Evolutionary conservation across 2,113 vertebrate genomes (phyloP).

Genomic region (Bothrops jararaca): DNA sequence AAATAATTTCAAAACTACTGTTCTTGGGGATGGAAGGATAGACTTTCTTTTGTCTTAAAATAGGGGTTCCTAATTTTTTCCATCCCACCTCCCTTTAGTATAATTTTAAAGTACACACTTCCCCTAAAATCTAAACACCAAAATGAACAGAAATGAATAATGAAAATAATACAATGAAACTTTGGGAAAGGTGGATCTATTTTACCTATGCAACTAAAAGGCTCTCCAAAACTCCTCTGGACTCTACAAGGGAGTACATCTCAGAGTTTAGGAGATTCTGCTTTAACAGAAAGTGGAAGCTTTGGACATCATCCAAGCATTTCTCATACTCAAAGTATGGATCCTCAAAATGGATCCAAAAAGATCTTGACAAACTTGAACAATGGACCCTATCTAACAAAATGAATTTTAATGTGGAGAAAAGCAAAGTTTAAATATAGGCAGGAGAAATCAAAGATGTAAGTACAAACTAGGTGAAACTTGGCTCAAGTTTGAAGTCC

Average conservation of each 20-base stretch:
- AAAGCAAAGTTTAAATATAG: too few species aligned
- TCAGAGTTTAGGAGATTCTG: not conserved
- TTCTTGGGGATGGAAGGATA: not conserved
- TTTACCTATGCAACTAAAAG: not conserved
- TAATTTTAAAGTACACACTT: not conserved
- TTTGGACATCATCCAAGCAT: not conserved
- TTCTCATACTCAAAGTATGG: not conserved
- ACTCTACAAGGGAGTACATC: not conserved
- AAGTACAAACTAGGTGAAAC: too few species aligned
- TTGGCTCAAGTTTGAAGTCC: too few species aligned
- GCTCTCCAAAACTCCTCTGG: not conserved
- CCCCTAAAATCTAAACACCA: not conserved
- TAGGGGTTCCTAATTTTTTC: not conserved
- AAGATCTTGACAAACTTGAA: too few species aligned
- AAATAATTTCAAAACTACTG: not conserved
- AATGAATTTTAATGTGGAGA: too few species aligned
- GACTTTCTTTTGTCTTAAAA: not conserved
- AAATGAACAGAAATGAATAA: not conserved
- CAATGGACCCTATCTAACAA: too few species aligned
- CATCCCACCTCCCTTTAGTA: not conserved
- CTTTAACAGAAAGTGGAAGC: not conserved
- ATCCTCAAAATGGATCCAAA: not conserved
- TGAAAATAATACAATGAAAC: not conserved
- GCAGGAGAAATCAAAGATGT: too few species aligned
- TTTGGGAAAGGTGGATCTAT: not conserved